Base-by-base conservation (phyloP, 2,888 invertebrate species). In the Thysanoteuthis rhombus region DNA sequence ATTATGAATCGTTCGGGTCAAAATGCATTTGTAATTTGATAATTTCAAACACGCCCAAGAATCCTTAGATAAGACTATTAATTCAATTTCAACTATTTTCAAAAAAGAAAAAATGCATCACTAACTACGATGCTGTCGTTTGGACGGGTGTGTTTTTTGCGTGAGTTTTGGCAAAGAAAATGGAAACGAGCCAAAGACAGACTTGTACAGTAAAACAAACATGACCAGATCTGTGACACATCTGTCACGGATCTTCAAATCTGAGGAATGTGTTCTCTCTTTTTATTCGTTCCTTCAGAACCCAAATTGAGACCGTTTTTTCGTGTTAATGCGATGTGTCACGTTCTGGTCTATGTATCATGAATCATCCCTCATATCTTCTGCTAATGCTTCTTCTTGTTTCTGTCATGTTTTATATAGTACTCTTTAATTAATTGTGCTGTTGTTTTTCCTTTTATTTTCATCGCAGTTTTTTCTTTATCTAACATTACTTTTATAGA, bases 271-370 rank as follows among this genome's bases (percentile, higher is more conserved):
- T 36, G n/a, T n/a, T 75, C 75, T 75, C 36, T n/a, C n/a, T 4
- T n/a, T 75, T 75, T n/a, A n/a, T 75, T 75, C 16, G n/a, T 75
- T n/a, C 16, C 12, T n/a, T n/a, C 10, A 16, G 32, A 75, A 75
- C 19, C 12, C 36, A n/a, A 75, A 75, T 75, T n/a, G n/a, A 16
- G 75, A 2, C 75, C 75, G 75, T 75, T 75, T 75, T n/a, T 75
- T 36, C 75, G n/a, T 12, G 75, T 75, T 36, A 75, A 75, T 36
- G n/a, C n/a, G 75, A 75, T 75, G 75, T 75, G 75, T 75, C 75
- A 75, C 75, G 75, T 75, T 75, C 75, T 75, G 75, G 75, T 75
- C 75, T 75, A 75, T n/a, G n/a, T 93, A 93, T 93, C 45, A 92
- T 92, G 40, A 92, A 42, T 92, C 40, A 42, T 92, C 40, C 6